phyloP scores from a whole-genome alignment of 2,797 vertebrate species.

The Mus minutoides region DNA sequence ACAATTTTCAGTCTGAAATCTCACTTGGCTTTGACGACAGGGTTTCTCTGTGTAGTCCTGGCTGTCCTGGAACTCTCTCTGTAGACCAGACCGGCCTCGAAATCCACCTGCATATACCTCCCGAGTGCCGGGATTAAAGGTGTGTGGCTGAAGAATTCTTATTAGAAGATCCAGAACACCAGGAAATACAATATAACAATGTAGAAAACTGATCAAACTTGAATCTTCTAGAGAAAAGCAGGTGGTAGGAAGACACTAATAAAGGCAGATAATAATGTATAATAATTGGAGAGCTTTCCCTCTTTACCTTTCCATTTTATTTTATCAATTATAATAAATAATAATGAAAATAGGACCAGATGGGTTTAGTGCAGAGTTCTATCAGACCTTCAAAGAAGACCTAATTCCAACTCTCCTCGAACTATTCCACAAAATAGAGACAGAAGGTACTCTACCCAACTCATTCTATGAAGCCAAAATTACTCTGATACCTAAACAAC shows the following conservation, averaged over 20 bases:
- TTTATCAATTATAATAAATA: background rate
- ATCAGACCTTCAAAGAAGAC: too few relatives aligned
- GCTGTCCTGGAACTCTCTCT: too few relatives aligned
- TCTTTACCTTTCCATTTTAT: background rate
- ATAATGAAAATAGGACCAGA: background rate
- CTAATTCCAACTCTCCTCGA: too few relatives aligned
- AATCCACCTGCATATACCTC: too few relatives aligned
- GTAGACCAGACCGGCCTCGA: too few relatives aligned
- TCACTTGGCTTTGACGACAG: slow-evolving; percentile 12
- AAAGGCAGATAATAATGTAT: background rate
- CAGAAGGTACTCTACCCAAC: too few relatives aligned
- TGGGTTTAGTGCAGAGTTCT: too few relatives aligned
- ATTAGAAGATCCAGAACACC: background rate
- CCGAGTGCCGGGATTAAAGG: too few relatives aligned
- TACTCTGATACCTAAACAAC: too few relatives aligned
- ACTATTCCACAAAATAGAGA: too few relatives aligned
- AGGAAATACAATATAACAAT: background rate
- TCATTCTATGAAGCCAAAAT: too few relatives aligned
- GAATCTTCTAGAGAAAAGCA: background rate
- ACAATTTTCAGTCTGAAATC: background rate
- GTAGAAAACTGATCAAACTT: background rate
- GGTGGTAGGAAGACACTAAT: background rate
- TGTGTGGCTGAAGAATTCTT: background rate
- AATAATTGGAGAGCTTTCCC: background rate
- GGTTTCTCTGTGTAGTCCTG: too few relatives aligned